phyloP scores from a whole-genome alignment of 2,113 vertebrate species.

The Oncorhynchus keta region DNA sequence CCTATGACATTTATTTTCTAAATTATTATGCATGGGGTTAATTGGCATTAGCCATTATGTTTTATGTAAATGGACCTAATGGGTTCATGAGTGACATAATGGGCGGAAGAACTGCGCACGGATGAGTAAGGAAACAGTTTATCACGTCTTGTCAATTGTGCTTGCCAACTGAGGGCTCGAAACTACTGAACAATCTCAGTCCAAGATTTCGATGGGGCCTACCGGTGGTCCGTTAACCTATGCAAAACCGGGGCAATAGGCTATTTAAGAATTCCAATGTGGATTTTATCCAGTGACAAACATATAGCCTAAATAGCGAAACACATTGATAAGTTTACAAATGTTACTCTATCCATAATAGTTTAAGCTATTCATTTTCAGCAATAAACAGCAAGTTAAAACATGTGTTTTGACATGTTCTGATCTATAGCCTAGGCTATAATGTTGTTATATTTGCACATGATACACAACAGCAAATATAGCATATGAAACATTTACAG shows the following conservation, averaged over 20 bases:
- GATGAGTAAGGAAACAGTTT: conserved; percentile 5
- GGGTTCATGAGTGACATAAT: conserved; percentile 16
- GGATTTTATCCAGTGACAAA: not conserved
- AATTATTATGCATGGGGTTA: not conserved
- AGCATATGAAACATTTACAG: too few species aligned
- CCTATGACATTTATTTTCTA: not conserved
- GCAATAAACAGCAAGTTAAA: too few species aligned
- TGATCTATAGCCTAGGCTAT: not conserved
- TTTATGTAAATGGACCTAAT: not conserved
- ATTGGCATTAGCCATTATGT: not conserved
- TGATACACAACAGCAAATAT: too few species aligned
- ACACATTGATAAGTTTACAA: not conserved
- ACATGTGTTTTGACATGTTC: not conserved
- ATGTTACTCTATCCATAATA: not conserved
- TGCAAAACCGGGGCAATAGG: too few species aligned
- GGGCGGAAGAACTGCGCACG: conserved; percentile 12
- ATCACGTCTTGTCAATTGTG: conserved; percentile 3
- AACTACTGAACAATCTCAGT: not conserved
- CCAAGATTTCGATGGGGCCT: not conserved
- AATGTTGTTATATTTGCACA: too few species aligned
- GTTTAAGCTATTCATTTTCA: not conserved
- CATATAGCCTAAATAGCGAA: not conserved
- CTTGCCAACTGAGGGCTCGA: not conserved
- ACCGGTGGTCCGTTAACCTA: too few species aligned
- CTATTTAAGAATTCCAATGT: not conserved